Percentiles rank a stretch among this genome's conserved stretches.
Evolutionary conservation across 2,113 vertebrate genomes (phyloP).

Genomic region (Spermophilus dauricus): DNA sequence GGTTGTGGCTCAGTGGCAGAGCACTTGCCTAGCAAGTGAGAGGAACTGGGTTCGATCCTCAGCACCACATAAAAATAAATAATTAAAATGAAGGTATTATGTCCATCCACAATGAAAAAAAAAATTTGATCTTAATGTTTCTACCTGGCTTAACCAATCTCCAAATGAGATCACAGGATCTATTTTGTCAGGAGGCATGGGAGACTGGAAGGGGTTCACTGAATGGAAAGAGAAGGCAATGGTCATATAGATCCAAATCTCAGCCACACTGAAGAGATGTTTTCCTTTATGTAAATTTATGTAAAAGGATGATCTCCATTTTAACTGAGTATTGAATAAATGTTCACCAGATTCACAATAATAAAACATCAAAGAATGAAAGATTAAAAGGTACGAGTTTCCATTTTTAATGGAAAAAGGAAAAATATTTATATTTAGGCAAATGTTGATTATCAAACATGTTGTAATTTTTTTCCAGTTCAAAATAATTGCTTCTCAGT

Average conservation of each 20-base stretch:
- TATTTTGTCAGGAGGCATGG: background rate
- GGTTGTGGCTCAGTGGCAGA: too few relatives aligned
- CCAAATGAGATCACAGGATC: background rate
- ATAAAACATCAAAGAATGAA: background rate
- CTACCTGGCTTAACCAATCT: too few relatives aligned
- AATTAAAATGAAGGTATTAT: too few relatives aligned
- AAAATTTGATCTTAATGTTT: too few relatives aligned
- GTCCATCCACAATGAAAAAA: too few relatives aligned
- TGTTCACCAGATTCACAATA: conserved; percentile 21
- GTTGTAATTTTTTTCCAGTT: conserved; percentile 39
- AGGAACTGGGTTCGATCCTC: too few relatives aligned
- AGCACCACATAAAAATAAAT: too few relatives aligned
- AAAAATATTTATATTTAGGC: conserved; percentile 57
- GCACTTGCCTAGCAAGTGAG: too few relatives aligned
- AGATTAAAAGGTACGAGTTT: background rate
- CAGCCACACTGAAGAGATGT: background rate
- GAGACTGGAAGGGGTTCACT: background rate
- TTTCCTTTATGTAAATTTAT: background rate
- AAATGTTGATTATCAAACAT: conserved; percentile 51
- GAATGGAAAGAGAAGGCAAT: background rate
- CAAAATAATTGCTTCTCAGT: conserved; percentile 61
- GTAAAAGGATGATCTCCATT: background rate
- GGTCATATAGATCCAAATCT: background rate
- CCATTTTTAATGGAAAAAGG: background rate
- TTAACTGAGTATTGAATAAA: background rate